A percentile compares a stretch with the other conserved stretches of the same genome.
Evolutionary conservation across 2,113 vertebrate genomes (phyloP).

Genomic region (Eleginops maclovinus): DNA sequence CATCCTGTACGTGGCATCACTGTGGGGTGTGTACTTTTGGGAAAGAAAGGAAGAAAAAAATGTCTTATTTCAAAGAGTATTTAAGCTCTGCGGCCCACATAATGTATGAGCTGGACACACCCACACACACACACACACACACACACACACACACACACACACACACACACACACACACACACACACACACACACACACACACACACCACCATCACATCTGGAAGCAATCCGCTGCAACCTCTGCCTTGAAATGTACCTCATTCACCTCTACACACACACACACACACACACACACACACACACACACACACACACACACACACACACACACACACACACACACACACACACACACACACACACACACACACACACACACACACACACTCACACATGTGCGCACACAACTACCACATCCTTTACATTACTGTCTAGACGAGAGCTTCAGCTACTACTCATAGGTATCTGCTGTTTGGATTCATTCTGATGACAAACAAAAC

Average conservation of each 20-base stretch:
- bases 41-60: constrained; percentile 26
- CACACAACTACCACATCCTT: constrained; percentile 14
- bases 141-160: constrained; percentile 44
- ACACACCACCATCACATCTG: constrained; percentile 69
- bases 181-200: constrained; percentile 39
- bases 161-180: constrained; percentile 46
- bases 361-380: not conserved
- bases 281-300: constrained; percentile 5
- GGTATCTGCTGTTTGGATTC: not conserved
- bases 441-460: not conserved
- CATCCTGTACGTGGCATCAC: constrained; percentile 60
- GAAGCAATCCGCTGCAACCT: constrained; percentile 67
- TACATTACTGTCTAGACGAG: constrained; percentile 31
- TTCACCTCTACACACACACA: constrained; percentile 38
- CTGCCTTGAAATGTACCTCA: constrained; percentile 58
- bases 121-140: constrained; percentile 51
- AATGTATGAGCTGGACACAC: constrained; percentile 63
- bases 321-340: constrained; percentile 29
- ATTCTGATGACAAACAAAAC: not conserved
- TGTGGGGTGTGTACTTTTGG: constrained; percentile 32
- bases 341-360: not conserved
- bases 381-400: not conserved
- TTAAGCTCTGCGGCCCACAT: constrained; percentile 64
- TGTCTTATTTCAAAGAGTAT: constrained; percentile 62
- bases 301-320: constrained; percentile 23